These are phyloP conservation scores for Aix galericulata DNA, from an alignment of 2,113 vertebrate species.

Conservation along the genomic window DNA sequence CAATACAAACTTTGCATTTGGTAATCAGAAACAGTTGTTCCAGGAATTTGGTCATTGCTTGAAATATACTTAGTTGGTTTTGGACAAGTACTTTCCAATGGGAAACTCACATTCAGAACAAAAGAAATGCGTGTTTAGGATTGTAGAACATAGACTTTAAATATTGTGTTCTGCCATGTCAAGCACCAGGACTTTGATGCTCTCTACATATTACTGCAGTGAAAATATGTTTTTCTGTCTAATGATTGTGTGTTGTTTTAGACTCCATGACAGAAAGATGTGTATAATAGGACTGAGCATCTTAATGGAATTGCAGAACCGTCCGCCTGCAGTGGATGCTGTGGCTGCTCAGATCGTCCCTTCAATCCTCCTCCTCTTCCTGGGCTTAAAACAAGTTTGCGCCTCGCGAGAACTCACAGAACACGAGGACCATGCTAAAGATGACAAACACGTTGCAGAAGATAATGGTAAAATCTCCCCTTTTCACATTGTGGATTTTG, in stretches of 20 bases:
- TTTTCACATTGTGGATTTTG: conserved; percentile 67
- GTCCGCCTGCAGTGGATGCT: conserved; percentile 85
- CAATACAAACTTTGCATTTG: background rate
- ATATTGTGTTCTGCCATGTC: background rate
- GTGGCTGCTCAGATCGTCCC: conserved; percentile 91
- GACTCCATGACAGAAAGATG: conserved; percentile 96
- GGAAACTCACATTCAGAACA: background rate
- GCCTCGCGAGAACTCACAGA: conserved; percentile 85
- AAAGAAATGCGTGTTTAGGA: background rate
- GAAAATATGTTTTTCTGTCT: background rate
- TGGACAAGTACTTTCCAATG: background rate
- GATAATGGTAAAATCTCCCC: conserved; percentile 86
- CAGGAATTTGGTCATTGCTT: background rate
- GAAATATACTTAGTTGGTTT: background rate
- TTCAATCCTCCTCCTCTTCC: conserved; percentile 93
- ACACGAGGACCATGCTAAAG: conserved; percentile 77
- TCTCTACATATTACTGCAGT: background rate
- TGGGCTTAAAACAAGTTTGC: conserved; percentile 94
- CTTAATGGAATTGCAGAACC: conserved; percentile 89
- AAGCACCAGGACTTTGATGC: background rate
- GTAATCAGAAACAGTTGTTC: background rate
- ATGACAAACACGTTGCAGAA: conserved; percentile 82
- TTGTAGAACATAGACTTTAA: background rate
- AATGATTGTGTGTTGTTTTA: conserved; percentile 52
- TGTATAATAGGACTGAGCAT: conserved; percentile 96